Base-by-base conservation (phyloP, 1,140 invertebrate genomes). In the Drosophila sp. region DNA sequence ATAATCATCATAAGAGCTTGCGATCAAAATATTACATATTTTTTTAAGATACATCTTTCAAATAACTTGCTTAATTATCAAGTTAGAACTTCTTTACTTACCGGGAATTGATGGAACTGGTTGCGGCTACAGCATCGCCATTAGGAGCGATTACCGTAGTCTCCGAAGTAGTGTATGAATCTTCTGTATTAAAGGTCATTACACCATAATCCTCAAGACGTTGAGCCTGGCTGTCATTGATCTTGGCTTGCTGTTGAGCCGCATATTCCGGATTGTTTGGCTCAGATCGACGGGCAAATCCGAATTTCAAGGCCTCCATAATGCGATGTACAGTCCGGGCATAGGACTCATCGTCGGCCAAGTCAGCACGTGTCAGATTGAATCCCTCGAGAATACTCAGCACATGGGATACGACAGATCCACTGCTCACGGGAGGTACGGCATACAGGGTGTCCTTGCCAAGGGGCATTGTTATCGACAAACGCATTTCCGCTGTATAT, bases 81-180 rank as follows among this genome's bases (percentile, higher is more conserved):
- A 29, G 6, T 29, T 29, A 6, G 4, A 29, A 9, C 0, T 36
- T 9, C 34, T 36, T 9, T 13, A 51, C 50, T 36, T 29, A 53
- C 50, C 9, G 4, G 2, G 29, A 34, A 18, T 53, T 53, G 2
- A 53, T 53, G 32, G 16, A 53, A 53, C 50, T 53, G 7, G 32
- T 53, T 9, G 32, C 50, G 4, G 50, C 8, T 1, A 53, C 25
- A 6, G 50, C 50, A 36, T 53, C 50, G 2, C 50, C 50, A 36
- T 53, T 53, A 7, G 50, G 50, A 2, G 50, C 50, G 3, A 53
- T 1, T 6, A 53, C 16, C n/a, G 50, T 21, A 2, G 34, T 7
- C 0, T 9, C 3, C 4, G 50, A 11, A 8, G 27, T 53, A 7
- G 8, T 36, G 7, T 53, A 11, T 11, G 50, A 14, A 11, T 36